Evolutionary conservation across 1,140 invertebrate genomes (phyloP).

Genomic region (Leptinotarsa lineolata): DNA sequence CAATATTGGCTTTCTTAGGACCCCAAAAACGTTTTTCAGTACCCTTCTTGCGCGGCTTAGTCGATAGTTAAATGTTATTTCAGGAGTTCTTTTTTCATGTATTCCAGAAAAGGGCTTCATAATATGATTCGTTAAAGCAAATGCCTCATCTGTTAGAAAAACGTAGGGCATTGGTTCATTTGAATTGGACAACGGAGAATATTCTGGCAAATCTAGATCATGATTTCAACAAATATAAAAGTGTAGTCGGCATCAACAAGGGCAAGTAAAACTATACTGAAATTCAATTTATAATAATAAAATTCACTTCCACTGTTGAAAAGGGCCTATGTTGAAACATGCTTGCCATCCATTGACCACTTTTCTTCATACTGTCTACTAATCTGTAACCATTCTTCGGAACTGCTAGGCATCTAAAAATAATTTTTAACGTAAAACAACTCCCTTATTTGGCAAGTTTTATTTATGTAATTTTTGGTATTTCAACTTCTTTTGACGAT

Average conservation of each 20-base stretch:
- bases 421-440: no score
- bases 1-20: neutral
- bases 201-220: constrained; percentile 42
- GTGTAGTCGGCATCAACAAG: constrained; percentile 32
- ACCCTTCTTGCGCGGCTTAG: constrained; percentile 10
- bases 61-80: constrained; percentile 27
- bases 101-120: no score
- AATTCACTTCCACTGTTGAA: constrained; percentile 31
- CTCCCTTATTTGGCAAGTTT: no score
- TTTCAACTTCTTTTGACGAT: no score
- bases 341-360: constrained; percentile 30
- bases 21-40: constrained; percentile 30
- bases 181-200: neutral
- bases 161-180: constrained; percentile 19
- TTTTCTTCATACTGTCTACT: constrained; percentile 14
- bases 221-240: constrained; percentile 49
- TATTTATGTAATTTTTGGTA: no score
- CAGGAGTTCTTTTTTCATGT: no score
- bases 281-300: constrained; percentile 29
- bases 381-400: constrained; percentile 5
- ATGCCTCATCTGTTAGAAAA: no score
- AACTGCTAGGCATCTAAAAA: neutral
- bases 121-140: no score
- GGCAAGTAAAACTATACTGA: constrained; percentile 34
- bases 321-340: constrained; percentile 23